Conservation (phyloP, 2,888 invertebrate genomes). For the Diarsia mendica region DNA sequence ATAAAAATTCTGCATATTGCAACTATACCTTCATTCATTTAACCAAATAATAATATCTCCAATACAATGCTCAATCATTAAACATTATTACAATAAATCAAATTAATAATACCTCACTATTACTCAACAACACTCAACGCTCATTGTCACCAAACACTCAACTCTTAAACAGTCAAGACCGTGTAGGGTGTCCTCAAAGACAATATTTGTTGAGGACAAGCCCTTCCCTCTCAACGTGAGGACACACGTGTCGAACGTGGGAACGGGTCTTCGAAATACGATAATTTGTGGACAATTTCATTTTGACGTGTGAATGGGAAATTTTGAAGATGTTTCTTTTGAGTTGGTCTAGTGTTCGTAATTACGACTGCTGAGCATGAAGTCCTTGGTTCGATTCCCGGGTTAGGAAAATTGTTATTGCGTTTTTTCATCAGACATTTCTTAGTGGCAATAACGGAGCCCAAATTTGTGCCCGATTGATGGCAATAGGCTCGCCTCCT, state of each 20-base stretch:
- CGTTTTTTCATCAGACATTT: too few species aligned
- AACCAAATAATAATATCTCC: not conserved
- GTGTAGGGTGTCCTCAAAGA: conserved; percentile 86
- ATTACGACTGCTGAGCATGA: too few species aligned
- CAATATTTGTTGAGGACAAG: conserved; percentile 88
- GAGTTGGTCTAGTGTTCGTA: not conserved
- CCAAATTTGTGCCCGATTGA: too few species aligned
- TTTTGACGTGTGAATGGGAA: conserved; percentile 75
- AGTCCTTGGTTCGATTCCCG: too few species aligned
- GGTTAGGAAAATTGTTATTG: too few species aligned
- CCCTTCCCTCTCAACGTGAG: conserved; percentile 76
- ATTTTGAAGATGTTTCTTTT: conserved; percentile 52
- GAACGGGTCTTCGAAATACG: conserved; percentile 81
- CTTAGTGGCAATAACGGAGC: too few species aligned
- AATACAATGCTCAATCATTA: conserved; percentile 12
- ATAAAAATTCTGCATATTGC: not conserved
- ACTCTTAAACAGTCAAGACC: conserved; percentile 84
- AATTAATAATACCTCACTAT: conserved; percentile 60
- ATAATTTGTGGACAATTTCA: conserved; percentile 82
- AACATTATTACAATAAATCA: conserved; percentile 61
- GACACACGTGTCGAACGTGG: conserved; percentile 85
- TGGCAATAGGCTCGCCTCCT: too few species aligned
- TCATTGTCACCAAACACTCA: conserved; percentile 71
- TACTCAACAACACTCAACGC: conserved; percentile 50
- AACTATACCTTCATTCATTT: not conserved